A percentile compares a stretch with the other conserved stretches of the same genome.
phyloP scores from a whole-genome alignment of 2,113 vertebrate genomes.

The Scolopax mira region DNA sequence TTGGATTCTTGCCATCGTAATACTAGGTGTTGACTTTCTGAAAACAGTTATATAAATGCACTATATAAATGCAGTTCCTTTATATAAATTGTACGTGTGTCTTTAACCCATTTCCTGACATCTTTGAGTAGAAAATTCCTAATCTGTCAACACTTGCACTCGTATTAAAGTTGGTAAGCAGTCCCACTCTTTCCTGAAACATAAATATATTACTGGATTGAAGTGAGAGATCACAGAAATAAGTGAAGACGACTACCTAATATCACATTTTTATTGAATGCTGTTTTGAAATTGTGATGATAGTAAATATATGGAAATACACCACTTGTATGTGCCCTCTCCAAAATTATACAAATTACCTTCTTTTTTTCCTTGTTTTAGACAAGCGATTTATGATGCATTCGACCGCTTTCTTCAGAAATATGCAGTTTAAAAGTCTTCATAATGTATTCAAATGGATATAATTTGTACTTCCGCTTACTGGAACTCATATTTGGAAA shows the following conservation, averaged over 20 bases:
- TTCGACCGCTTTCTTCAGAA: conserved; percentile 91
- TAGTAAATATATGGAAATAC: not conserved
- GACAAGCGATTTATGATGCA: conserved; percentile 93
- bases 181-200: not conserved
- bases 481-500: conserved; percentile 31
- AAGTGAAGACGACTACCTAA: not conserved
- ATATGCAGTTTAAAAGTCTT: conserved; percentile 72
- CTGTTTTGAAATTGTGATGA: not conserved
- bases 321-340: not conserved
- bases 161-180: not conserved
- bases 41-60: not conserved
- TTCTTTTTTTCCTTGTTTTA: conserved; percentile 57
- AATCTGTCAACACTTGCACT: not conserved
- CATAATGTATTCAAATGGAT: not conserved
- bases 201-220: not conserved
- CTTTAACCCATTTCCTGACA: not conserved
- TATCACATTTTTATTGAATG: not conserved
- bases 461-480: not conserved
- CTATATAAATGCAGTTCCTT: not conserved
- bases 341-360: not conserved
- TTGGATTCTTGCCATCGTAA: not conserved
- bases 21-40: not conserved
- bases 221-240: not conserved
- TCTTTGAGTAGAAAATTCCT: not conserved
- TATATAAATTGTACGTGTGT: not conserved